Base-by-base conservation (phyloP, 2,888 invertebrate species). In the Rhingia rostrata region DNA sequence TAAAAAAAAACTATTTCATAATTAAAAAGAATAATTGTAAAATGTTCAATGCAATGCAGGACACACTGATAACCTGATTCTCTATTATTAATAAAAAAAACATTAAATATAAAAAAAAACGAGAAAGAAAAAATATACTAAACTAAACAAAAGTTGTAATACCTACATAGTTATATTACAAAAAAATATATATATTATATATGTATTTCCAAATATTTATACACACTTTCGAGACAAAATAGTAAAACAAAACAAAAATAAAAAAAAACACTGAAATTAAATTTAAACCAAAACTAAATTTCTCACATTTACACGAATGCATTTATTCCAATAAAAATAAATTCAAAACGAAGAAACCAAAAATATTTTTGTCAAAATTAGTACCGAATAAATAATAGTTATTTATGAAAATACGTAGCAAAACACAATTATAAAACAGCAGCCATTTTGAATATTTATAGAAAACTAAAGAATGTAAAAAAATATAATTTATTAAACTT, bases 251-350 rank as follows among this genome's bases (percentile, higher is more conserved):
- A 73, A 51, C n/a, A n/a, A 66, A 47, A 53, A 61, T 69, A 47
- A 49, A 58, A 56, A 66, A 35, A 53, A 61, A 69, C 75, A 63
- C 9, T 49, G 53, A 58, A 64, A 75, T 22, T 2, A 64, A 64
- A 53, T 33, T 35, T 53, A 58, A 47, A 70, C 63, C n/a, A 74
- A 67, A 78, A 51, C 22, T 33, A 60, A 69, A 74, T 56, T 86
- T 82, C 77, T 78, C 81, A 84, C 77, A 70, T 79, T 78, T 84
- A 83, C 79, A 84, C 86, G 41, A 86, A 86, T 70, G 83, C 83
- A 83, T 86, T 84, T 86, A 84, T 74, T 83, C 74, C 67, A 60
- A 14, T 56, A 67, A 10, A 66, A 47, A 30, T 37, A 66, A 30
- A 64, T 49, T 41, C 22, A 12, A 61, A 41, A 14, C 2, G 14